Evolutionary conservation across 2,888 invertebrate genomes (phyloP).

Genomic region (Campopleginae sp.): DNA sequence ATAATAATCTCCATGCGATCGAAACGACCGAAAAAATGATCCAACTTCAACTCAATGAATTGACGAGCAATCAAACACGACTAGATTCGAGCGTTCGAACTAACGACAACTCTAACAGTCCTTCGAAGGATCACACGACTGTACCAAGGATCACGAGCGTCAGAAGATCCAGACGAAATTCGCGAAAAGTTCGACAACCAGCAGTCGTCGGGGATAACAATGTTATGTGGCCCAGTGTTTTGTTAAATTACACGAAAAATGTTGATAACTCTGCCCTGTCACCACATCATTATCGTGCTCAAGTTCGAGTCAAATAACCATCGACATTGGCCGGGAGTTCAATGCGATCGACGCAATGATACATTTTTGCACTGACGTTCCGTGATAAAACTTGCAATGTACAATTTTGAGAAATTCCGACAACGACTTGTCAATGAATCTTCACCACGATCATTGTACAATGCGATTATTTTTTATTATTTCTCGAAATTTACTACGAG

Average conservation of each 20-base stretch:
- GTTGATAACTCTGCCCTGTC: slow-evolving; percentile 67
- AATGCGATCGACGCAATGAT: background rate
- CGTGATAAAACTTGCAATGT: background rate
- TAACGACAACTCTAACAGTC: slow-evolving; percentile 24
- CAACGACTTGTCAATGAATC: slow-evolving; percentile 45
- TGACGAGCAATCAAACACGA: slow-evolving; percentile 41
- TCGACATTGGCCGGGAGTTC: background rate
- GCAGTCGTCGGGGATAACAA: slow-evolving; percentile 71
- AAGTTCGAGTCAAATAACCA: slow-evolving; percentile 60
- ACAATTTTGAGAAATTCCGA: slow-evolving; percentile 5
- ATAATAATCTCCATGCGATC: slow-evolving; percentile 11
- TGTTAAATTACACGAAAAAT: slow-evolving; percentile 74
- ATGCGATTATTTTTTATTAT: slow-evolving; percentile 24
- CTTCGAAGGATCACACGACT: slow-evolving; percentile 32
- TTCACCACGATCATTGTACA: slow-evolving; percentile 57
- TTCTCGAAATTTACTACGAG: background rate
- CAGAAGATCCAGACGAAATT: slow-evolving; percentile 48
- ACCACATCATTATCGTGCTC: slow-evolving; percentile 61
- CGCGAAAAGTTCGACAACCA: slow-evolving; percentile 63
- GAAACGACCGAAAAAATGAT: slow-evolving; percentile 55
- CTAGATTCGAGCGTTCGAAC: slow-evolving; percentile 18
- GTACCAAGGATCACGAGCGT: slow-evolving; percentile 55
- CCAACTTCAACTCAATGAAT: slow-evolving; percentile 37
- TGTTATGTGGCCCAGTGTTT: slow-evolving; percentile 71
- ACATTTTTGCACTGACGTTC: background rate